Percentiles rank a stretch among this genome's conserved stretches.
These are phyloP conservation scores for Pelmatolapia mariae DNA, from an alignment of 2,113 vertebrate species.

Conservation along the genomic window DNA sequence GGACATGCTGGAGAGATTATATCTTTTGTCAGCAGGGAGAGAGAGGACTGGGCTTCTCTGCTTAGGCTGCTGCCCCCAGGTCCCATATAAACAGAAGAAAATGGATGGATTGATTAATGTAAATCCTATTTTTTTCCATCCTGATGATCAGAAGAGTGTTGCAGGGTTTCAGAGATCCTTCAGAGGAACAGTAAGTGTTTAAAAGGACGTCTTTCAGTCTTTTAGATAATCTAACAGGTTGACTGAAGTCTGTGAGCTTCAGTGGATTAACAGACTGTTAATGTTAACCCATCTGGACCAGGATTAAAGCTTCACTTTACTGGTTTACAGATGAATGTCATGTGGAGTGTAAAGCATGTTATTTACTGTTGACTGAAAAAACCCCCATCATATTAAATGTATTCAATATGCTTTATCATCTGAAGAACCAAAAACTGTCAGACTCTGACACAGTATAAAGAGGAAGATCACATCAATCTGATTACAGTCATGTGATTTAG, in stretches of 20 bases:
- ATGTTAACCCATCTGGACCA: fast-evolving
- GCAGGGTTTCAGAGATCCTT: fast-evolving
- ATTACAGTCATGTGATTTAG: background rate
- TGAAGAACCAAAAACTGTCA: background rate
- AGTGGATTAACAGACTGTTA: fast-evolving
- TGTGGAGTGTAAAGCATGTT: fast-evolving
- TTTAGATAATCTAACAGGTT: background rate
- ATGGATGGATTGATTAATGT: fast-evolving
- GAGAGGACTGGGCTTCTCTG: fast-evolving
- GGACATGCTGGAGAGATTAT: fast-evolving
- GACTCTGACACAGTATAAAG: background rate
- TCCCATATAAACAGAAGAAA: fast-evolving
- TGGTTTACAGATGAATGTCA: background rate
- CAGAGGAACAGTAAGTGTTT: background rate
- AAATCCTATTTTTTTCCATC: background rate
- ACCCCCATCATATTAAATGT: fast-evolving
- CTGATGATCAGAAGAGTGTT: fast-evolving
- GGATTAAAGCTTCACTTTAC: background rate
- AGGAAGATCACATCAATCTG: background rate
- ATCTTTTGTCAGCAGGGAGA: fast-evolving
- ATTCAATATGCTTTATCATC: fast-evolving
- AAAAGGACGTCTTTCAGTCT: fast-evolving
- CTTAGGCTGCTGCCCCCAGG: fast-evolving
- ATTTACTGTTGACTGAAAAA: background rate
- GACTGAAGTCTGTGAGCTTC: background rate